Percentiles rank a stretch among this genome's conserved stretches.
phyloP scores from a whole-genome alignment of 1,140 invertebrate genomes.

The Halesus radiatus region DNA sequence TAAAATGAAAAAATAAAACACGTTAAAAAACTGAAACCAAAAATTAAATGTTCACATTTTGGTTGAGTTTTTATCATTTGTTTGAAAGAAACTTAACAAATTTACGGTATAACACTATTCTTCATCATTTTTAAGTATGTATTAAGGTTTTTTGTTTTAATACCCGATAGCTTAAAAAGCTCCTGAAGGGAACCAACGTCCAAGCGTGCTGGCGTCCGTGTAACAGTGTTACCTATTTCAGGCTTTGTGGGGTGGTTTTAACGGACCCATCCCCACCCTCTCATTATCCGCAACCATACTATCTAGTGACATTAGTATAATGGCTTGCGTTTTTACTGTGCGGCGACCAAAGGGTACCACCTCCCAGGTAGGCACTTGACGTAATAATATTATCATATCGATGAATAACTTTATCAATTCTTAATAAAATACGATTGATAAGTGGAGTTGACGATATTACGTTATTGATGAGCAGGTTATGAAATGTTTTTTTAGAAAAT shows the following conservation, averaged over 20 bases:
- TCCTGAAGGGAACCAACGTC: background rate
- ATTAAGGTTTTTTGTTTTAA: background rate
- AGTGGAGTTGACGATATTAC: background rate
- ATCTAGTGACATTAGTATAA: background rate
- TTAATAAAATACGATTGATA: background rate
- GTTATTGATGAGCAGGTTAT: too few relatives aligned
- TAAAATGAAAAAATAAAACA: constrained; percentile 21
- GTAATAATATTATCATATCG: too few relatives aligned
- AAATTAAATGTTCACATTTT: constrained; percentile 7
- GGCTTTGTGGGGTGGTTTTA: background rate
- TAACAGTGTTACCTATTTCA: background rate
- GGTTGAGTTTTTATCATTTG: background rate
- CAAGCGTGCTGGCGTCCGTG: constrained; percentile 2
- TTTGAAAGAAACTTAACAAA: background rate
- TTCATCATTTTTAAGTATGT: background rate
- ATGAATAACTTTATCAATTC: too few relatives aligned
- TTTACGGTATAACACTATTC: background rate
- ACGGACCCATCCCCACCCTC: background rate
- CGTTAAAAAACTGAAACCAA: background rate
- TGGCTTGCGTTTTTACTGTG: background rate
- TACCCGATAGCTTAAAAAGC: background rate
- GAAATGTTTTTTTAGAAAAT: too few relatives aligned
- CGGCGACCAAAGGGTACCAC: too few relatives aligned
- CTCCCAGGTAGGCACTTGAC: background rate
- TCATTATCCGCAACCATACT: constrained; percentile 1